Evolutionary conservation across 2,113 vertebrate genomes (phyloP).

Genomic region (Zosterops borbonicus): DNA sequence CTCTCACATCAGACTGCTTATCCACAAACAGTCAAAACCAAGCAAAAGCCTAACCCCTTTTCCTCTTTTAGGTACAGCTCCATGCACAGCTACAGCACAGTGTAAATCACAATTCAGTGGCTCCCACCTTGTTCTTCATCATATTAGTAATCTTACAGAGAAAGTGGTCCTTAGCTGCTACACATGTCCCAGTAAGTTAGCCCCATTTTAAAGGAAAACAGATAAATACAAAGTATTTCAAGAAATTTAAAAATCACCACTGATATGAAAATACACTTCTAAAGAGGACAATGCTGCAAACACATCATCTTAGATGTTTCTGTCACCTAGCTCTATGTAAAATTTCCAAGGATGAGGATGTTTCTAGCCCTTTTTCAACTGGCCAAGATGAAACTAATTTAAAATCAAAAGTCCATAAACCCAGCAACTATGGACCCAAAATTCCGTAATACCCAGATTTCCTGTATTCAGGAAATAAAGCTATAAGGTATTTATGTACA

Average conservation of each 20-base stretch:
- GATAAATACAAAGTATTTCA: not conserved
- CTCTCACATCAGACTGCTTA: not conserved
- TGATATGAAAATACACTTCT: not conserved
- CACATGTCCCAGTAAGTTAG: not conserved
- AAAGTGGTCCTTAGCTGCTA: not conserved
- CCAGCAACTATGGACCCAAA: not conserved
- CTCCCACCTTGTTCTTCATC: not conserved
- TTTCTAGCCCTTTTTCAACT: not conserved
- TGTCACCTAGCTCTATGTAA: not conserved
- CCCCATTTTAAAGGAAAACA: not conserved
- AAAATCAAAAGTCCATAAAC: not conserved
- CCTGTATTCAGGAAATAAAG: not conserved
- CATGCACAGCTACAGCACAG: not conserved
- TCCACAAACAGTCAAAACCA: not conserved
- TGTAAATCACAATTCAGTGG: not conserved
- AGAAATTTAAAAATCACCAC: not conserved
- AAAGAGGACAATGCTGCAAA: not conserved
- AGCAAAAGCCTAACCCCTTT: not conserved
- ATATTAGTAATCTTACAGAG: not conserved
- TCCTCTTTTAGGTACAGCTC: not conserved
- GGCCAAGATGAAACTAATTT: not conserved
- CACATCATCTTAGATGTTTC: rapidly evolving
- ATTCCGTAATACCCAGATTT: not conserved
- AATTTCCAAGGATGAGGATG: not conserved
- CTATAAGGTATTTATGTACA: not conserved